These are phyloP conservation scores for Chaenocephalus aceratus DNA, from an alignment of 2,113 vertebrate species.

Conservation along the genomic window DNA sequence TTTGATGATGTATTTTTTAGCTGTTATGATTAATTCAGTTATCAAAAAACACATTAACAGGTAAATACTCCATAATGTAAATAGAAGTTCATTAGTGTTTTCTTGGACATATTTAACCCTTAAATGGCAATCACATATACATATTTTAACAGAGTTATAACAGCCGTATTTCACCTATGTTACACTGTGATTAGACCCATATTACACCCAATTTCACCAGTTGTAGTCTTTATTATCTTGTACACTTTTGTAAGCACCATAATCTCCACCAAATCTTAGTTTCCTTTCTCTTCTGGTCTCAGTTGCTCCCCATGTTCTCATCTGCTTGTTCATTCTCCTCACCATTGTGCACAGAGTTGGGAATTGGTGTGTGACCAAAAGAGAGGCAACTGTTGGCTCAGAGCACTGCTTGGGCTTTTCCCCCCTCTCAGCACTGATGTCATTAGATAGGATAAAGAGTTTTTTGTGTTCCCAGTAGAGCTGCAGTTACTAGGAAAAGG, in stretches of 20 bases:
- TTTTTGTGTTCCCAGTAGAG: slow-evolving; percentile 62
- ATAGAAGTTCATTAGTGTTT: background rate
- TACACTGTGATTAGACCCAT: too few relatives aligned
- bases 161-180: too few relatives aligned
- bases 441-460: slow-evolving; percentile 69
- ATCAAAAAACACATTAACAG: background rate
- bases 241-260: background rate
- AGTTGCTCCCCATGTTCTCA: slow-evolving; percentile 43
- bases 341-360: slow-evolving; percentile 55
- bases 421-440: slow-evolving; percentile 65
- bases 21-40: background rate
- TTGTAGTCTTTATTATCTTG: background rate
- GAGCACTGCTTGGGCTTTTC: slow-evolving; percentile 66
- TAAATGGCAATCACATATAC: too few relatives aligned
- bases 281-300: slow-evolving; percentile 18
- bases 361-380: slow-evolving; percentile 62
- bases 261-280: background rate
- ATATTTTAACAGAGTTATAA: too few relatives aligned
- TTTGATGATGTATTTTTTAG: too few relatives aligned
- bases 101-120: background rate
- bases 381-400: slow-evolving; percentile 70
- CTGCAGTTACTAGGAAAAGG: slow-evolving; percentile 56
- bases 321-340: slow-evolving; percentile 55
- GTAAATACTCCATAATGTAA: background rate
- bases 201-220: background rate